Evolutionary conservation across 2,888 invertebrate species (phyloP), one percentile per base, ranked within the genome.

Genomic region (Troglohyphantes excavatus): DNA sequence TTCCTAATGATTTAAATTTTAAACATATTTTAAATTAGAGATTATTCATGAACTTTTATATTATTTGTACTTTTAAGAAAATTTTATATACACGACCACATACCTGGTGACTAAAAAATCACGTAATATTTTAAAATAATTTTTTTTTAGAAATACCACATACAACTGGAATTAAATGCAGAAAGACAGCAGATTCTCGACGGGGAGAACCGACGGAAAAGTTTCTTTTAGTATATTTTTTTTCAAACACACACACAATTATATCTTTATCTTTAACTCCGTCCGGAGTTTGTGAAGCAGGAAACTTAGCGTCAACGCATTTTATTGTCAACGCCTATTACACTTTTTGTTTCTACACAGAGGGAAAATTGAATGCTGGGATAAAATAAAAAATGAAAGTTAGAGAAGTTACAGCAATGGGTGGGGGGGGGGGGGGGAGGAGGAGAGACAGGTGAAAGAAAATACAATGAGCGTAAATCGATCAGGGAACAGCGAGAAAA

Each of bases 321-420:
- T 86, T 79, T 63, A 86, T 72, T 79, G 86, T 86, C 86, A 86
- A 72, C 63, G 33, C 33, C 79, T 21, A 79, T 86, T 86, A 86
- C 72, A 72, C 43, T 79, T 68, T 19, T 13, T 27, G 27, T 86
- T 63, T 23, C 33, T n/a, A n/a, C 19, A n/a, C 65, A 17, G 33
- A 46, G 65, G 17, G 43, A 78, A 78, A 84, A 68, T 76, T 76
- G 76, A 85, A 78, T 68, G 79, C 17, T 59, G 78, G 33, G 33
- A 78, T 7, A 67, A 67, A 72, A 29, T 75, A 65, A 73, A 73
- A 83, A 33, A 68, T 63, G n/a, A 29, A 78, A 68, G 33, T 61
- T 17, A n/a, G 13, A n/a, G 1, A 53, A 53, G 53, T 39, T 78
- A 46, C 21, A 23, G 7, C 23, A 19, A 23, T 13, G 7, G 27